Evolutionary conservation across 2,888 invertebrate genomes (phyloP).

Genomic region (Amphimallon solstitiale): DNA sequence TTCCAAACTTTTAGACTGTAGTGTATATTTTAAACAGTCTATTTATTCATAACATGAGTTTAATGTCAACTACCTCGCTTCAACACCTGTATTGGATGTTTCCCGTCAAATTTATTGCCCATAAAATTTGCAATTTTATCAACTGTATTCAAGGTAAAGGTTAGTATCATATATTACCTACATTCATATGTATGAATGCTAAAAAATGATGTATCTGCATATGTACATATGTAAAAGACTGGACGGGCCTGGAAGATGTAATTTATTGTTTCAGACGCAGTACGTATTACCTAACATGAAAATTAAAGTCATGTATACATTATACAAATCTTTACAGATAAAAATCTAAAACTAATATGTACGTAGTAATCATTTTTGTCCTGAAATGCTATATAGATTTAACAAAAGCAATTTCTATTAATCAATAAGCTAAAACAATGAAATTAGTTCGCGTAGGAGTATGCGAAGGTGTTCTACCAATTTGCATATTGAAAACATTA

Average conservation of each 20-base stretch:
- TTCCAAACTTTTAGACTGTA: too few species aligned
- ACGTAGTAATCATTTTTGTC: background rate
- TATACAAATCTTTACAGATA: too few species aligned
- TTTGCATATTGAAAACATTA: conserved; percentile 22
- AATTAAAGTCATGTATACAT: too few species aligned
- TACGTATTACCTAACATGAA: too few species aligned
- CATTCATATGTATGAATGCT: background rate
- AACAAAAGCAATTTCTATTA: background rate
- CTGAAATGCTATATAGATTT: too few species aligned
- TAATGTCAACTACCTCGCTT: conserved; percentile 18
- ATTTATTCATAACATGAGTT: conserved; percentile 13
- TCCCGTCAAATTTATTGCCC: conserved; percentile 19
- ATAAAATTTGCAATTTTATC: background rate
- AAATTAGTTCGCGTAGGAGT: conserved; percentile 26
- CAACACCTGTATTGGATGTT: conserved; percentile 6
- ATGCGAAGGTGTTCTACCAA: conserved; percentile 12
- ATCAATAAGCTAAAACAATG: conserved; percentile 16
- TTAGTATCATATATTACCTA: conserved; percentile 6
- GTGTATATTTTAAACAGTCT: background rate
- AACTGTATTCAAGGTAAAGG: conserved; percentile 19
- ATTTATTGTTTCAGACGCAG: background rate
- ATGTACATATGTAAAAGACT: background rate
- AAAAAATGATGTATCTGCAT: background rate
- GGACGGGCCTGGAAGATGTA: background rate
- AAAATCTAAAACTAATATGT: background rate